Conservation (phyloP, 2,113 vertebrate genomes). For the Heteronetta atricapilla region DNA sequence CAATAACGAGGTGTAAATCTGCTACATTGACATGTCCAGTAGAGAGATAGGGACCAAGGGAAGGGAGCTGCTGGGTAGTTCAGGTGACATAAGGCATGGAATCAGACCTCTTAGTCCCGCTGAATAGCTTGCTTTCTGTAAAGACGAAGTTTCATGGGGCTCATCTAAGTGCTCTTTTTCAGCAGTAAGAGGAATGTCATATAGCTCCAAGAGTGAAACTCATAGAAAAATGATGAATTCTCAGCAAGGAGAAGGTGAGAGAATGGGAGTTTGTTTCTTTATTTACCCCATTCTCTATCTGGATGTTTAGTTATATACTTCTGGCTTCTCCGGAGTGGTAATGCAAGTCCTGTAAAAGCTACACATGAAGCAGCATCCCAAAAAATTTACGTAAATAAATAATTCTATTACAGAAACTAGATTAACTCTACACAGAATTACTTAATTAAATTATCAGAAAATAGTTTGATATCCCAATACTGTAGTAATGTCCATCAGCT, state of each 20-base stretch:
- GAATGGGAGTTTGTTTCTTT: neutral
- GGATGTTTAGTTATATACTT: neutral
- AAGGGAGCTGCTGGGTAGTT: neutral
- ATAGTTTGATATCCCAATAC: neutral
- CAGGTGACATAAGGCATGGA: neutral
- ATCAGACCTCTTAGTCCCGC: neutral
- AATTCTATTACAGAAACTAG: neutral
- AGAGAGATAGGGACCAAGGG: neutral
- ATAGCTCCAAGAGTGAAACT: neutral
- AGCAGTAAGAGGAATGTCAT: neutral
- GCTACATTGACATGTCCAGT: accelerated
- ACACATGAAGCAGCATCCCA: neutral
- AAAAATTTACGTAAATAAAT: neutral
- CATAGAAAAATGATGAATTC: neutral
- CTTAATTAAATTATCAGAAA: neutral
- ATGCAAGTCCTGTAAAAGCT: neutral
- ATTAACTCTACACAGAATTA: neutral
- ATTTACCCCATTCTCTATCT: neutral
- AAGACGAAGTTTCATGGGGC: neutral
- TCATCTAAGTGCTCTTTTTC: neutral
- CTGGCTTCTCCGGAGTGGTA: neutral
- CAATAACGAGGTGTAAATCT: neutral
- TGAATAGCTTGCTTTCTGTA: neutral
- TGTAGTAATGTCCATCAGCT: neutral
- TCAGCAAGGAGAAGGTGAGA: neutral